Evolutionary conservation across 2,113 vertebrate genomes (phyloP), one percentile per base, ranked within the genome.

Genomic region (Chaetorhynchus papuensis): DNA sequence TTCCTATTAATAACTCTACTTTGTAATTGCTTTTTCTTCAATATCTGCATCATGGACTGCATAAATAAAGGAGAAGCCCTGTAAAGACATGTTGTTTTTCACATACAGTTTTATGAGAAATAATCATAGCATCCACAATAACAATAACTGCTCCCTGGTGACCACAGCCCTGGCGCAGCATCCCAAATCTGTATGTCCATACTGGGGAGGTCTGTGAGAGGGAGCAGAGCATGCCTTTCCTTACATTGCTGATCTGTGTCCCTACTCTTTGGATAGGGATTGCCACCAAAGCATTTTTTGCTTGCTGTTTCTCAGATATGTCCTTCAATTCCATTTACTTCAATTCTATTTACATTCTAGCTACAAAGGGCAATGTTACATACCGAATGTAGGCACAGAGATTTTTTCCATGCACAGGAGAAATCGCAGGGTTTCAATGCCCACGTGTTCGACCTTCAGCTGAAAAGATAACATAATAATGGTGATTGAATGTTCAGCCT

Each of bases 381-480:
- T 31, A 59, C 52, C 63, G 65, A 86, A 86, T 30, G 13, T 27
- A 70, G 35, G 45, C 30, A 17, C n/a, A 35, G 41, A 21, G 3
- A 23, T n/a, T 77, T 83, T 54, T 90, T n/a, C 26, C 31, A 9
- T 5, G 37, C 27, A 41, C 27, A 49, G 59, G 50, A 90, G 79
- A 83, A 91, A 71, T 28, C 6, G 39, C 39, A 45, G 65, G 27
- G 16, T 87, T 90, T 64, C 64, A 74, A 41, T 44, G 56, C 28
- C 57, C 27, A 12, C 41, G 41, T 88, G 50, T 56, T 90, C 0
- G 5, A 90, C 87, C 68, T 93, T 96, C 44, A 66, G 44, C 92
- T 96, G 33, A 86, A 91, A 66, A 83, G 93, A 68, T 88, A 88
- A 66, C 79, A 59, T 82, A 90, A 93, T 91, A 94, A 77, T 33